phyloP scores from a whole-genome alignment of 2,113 vertebrate species.

The Reinhardtius hippoglossoides region DNA sequence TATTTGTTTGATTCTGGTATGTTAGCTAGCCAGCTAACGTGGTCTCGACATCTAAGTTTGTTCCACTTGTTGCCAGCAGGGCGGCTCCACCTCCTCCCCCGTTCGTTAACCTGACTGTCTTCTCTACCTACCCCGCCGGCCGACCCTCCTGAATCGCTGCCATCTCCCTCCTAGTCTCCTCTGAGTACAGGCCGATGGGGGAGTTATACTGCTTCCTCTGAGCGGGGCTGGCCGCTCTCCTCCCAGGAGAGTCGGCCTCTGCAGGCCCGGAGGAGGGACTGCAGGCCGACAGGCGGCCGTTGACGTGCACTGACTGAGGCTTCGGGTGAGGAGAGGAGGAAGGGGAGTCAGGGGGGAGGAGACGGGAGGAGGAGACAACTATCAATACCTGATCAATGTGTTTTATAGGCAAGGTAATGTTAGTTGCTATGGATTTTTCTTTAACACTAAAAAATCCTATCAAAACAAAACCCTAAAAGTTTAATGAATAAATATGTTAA shows the following conservation, averaged over 20 bases:
- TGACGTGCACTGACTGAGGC: conserved; percentile 74
- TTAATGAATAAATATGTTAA: not conserved
- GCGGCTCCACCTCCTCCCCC: not conserved
- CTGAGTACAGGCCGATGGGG: conserved; percentile 95
- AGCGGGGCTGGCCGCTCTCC: conserved; percentile 72
- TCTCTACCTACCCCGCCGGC: conserved; percentile 89
- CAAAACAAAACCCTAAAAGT: not conserved
- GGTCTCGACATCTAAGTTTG: not conserved
- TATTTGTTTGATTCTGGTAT: not conserved
- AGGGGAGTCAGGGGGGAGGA: conserved; percentile 20
- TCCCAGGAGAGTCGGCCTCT: conserved; percentile 73
- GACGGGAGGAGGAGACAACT: conserved; percentile 33
- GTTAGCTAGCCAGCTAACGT: not conserved
- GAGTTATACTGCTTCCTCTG: conserved; percentile 92
- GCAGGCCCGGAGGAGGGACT: conserved; percentile 56
- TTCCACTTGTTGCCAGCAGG: not conserved
- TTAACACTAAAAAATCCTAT: not conserved
- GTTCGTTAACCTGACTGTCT: not conserved
- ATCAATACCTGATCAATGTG: conserved; percentile 20
- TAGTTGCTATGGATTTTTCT: not conserved
- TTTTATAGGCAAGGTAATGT: not conserved
- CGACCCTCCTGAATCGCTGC: conserved; percentile 87
- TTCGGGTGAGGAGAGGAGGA: conserved; percentile 43
- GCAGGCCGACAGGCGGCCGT: conserved; percentile 70
- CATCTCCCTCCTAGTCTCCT: conserved; percentile 94